Evolutionary conservation across 2,113 vertebrate species (phyloP).

Genomic region (Condylura cristata): DNA sequence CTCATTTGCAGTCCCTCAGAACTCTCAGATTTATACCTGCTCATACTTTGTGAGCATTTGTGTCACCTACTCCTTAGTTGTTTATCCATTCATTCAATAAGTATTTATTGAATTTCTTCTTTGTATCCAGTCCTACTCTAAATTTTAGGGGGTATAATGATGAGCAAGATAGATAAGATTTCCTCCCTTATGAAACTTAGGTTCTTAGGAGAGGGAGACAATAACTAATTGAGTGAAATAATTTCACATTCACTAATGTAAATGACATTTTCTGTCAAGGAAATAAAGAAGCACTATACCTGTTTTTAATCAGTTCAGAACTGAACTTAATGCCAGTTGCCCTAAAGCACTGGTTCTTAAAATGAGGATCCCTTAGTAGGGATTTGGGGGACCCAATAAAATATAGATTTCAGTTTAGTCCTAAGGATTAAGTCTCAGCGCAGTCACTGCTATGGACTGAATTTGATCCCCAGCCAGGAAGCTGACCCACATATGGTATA

Average conservation of each 20-base stretch:
- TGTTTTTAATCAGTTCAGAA: constrained; percentile 15
- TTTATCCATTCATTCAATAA: constrained; percentile 21
- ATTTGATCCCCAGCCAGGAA: too few relatives aligned
- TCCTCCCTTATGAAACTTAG: neutral
- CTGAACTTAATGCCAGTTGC: neutral
- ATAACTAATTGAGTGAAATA: constrained; percentile 12
- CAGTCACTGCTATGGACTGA: too few relatives aligned
- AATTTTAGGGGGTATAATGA: neutral
- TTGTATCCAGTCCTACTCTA: neutral
- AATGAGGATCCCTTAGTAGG: neutral
- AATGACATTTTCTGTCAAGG: neutral
- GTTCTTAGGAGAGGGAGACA: neutral
- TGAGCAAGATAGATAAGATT: neutral
- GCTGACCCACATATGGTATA: too few relatives aligned
- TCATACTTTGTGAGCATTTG: neutral
- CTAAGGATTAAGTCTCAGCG: too few relatives aligned
- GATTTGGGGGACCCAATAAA: neutral
- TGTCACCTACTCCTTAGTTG: neutral
- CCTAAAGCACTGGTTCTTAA: neutral
- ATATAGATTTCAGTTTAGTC: constrained; percentile 35
- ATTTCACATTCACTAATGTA: too few relatives aligned
- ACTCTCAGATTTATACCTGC: neutral
- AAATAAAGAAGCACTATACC: neutral
- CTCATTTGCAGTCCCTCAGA: neutral
- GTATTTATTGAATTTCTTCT: neutral